These are phyloP conservation scores for Solenodon paradoxus DNA, from an alignment of 2,113 vertebrate genomes.

Conservation along the genomic window DNA sequence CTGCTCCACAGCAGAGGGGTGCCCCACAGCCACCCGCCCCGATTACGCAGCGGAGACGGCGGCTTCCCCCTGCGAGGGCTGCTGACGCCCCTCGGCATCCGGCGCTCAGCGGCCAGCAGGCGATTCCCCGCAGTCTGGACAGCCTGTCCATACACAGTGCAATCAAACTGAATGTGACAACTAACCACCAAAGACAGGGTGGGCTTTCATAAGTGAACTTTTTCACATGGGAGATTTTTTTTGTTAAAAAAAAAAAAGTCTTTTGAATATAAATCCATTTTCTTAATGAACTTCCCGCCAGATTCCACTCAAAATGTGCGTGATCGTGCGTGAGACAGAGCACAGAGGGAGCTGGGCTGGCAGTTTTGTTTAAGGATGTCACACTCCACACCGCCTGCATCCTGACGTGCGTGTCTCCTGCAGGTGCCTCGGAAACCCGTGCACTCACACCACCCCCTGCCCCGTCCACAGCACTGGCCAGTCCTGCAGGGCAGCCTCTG, in stretches of 20 bases:
- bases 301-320: not conserved
- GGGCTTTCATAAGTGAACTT: not conserved
- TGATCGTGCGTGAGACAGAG: not conserved
- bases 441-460: too few relatives aligned
- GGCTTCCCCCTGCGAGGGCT: too few relatives aligned
- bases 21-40: too few relatives aligned
- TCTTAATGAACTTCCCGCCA: not conserved
- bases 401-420: not conserved
- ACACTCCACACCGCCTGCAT: not conserved
- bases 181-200: not conserved
- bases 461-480: not conserved
- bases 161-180: slow-evolving; percentile 35
- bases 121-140: too few relatives aligned
- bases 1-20: slow-evolving; percentile 30
- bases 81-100: too few relatives aligned
- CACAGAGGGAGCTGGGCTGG: too few relatives aligned
- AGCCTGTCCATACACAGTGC: not conserved
- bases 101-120: too few relatives aligned
- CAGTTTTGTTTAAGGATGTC: not conserved
- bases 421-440: not conserved
- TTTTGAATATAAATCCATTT: not conserved
- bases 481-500: not conserved
- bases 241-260: not conserved
- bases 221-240: not conserved
- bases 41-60: too few relatives aligned